Evolutionary conservation across 2,888 invertebrate genomes (phyloP), one percentile per base, ranked within the genome.

Genomic region (Meghimatium bilineatum): DNA sequence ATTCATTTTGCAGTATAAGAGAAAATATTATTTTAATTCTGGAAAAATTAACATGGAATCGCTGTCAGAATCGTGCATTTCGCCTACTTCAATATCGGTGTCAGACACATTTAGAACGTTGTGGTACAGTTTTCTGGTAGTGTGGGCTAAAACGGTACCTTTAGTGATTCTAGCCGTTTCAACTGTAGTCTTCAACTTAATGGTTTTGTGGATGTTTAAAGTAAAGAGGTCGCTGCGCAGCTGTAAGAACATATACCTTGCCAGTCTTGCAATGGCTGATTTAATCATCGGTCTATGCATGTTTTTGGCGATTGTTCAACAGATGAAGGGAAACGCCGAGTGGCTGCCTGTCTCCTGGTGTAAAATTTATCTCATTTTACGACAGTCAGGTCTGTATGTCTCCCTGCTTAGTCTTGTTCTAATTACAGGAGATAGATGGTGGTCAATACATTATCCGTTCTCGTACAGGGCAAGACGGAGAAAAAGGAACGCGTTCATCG

Each of bases 381-480:
- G 83, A 63, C 82, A 83, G 32, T 88, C 91, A 0, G 84, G 90
- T 26, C 87, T 89, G 44, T 90, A 90, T 84, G 88, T 91, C 32
- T 90, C 91, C 0, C 84, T 91, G 12, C 82, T 90, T 32, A 92
- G 91, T 85, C 89, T 91, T 32, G 87, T 92, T 67, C 85, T 91
- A 34, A 90, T 91, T 75, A 90, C 90, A 26, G 84, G 90, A 0
- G 92, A 92, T 82, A 80, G 91, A 29, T 91, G 91, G 91, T 90
- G 91, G 91, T 91, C 90, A 3, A 88, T 92, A 12, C 88, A 90
- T 80, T 89, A 88, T 80, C 92, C 92, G 10, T 89, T 92, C 83
- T 90, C 90, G 0, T 91, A 92, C 88, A 80, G 91, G 74, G 88
- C 90, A 0, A 86, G 88, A 23, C 87, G 90, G 56, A 90, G 90